phyloP scores from a whole-genome alignment of 1,140 invertebrate genomes.

The Achroia grisella region DNA sequence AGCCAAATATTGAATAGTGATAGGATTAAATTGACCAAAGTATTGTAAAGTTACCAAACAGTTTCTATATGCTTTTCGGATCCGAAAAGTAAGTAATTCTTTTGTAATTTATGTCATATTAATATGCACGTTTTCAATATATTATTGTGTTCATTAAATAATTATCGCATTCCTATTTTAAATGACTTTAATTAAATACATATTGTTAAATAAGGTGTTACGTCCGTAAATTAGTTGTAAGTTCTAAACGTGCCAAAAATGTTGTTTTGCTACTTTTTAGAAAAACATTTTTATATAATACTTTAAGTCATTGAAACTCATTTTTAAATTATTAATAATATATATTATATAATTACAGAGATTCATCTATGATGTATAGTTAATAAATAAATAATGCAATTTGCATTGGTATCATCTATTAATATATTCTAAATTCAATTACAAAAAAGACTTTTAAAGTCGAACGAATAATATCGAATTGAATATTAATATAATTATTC shows the following conservation, averaged over 20 bases:
- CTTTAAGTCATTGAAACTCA: too few relatives aligned
- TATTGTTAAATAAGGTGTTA: slow-evolving; percentile 9
- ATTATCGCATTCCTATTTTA: background rate
- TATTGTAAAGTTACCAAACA: slow-evolving; percentile 21
- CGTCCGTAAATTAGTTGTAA: slow-evolving; percentile 36
- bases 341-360: too few relatives aligned
- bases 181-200: background rate
- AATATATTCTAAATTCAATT: too few relatives aligned
- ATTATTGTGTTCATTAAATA: slow-evolving; percentile 1
- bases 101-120: background rate
- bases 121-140: background rate
- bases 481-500: too few relatives aligned
- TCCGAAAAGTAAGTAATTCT: slow-evolving; percentile 9
- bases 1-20: slow-evolving; percentile 12
- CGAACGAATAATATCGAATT: too few relatives aligned
- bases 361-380: too few relatives aligned
- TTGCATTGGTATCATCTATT: too few relatives aligned
- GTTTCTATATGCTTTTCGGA: background rate
- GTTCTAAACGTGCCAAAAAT: slow-evolving; percentile 5
- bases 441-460: too few relatives aligned
- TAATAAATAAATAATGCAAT: too few relatives aligned
- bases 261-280: slow-evolving; percentile 5
- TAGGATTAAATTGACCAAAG: slow-evolving; percentile 30
- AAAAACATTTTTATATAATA: too few relatives aligned
- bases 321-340: too few relatives aligned